Evolutionary conservation across 1,140 invertebrate genomes (phyloP).

Genomic region (Periplaneta americana): DNA sequence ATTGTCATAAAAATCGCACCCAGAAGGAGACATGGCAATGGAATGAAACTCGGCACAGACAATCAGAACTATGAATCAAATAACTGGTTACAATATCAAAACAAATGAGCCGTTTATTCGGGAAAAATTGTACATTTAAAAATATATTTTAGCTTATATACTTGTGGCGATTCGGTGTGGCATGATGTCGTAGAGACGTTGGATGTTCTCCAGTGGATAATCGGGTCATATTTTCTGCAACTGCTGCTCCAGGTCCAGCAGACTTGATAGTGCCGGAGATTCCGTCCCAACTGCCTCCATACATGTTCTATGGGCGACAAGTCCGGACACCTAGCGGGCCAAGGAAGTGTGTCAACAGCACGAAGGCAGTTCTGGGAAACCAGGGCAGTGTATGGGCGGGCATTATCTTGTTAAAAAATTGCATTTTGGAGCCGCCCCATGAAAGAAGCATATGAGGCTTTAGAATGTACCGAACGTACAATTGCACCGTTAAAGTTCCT

Average conservation of each 20-base stretch:
- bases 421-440: background rate
- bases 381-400: background rate
- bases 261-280: too few species aligned
- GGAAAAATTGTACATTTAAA: background rate
- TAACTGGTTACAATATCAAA: background rate
- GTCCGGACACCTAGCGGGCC: background rate
- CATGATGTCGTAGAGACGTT: background rate
- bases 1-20: background rate
- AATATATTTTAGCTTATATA: background rate
- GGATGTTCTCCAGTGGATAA: background rate
- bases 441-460: background rate
- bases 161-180: too few species aligned
- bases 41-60: background rate
- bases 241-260: background rate
- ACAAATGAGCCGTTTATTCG: background rate
- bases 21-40: background rate
- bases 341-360: background rate
- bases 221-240: background rate
- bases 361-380: background rate
- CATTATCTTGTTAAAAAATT: conserved; percentile 6
- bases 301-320: background rate
- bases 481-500: background rate
- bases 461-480: background rate
- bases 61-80: background rate
- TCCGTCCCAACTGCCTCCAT: background rate